Percentiles rank a stretch among this genome's conserved stretches.
These are phyloP conservation scores for Palythoa caribaeorum DNA, from an alignment of 92 coral and sea anemone genomes.

Conservation along the genomic window DNA sequence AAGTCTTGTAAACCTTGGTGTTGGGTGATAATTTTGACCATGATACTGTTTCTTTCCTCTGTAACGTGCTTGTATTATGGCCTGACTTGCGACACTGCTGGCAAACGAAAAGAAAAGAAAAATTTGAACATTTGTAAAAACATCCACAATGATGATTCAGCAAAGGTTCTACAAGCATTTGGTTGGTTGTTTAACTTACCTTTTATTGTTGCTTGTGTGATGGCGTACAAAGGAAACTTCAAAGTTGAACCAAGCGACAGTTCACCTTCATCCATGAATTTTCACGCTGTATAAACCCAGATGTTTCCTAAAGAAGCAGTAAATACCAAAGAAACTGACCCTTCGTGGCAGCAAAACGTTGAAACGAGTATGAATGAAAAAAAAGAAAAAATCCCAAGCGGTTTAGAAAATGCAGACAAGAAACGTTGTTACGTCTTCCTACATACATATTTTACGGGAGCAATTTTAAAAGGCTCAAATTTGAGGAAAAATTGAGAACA, in stretches of 20 bases:
- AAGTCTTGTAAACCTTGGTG: slow-evolving; percentile 5
- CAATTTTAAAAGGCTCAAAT: too few species aligned
- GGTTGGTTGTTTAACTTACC: slow-evolving; percentile 25
- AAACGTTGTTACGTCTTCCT: too few species aligned
- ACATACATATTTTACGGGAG: too few species aligned
- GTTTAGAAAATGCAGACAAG: too few species aligned
- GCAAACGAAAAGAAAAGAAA: not conserved
- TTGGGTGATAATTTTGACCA: slow-evolving; percentile 7
- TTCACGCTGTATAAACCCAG: not conserved
- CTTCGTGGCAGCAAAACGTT: too few species aligned
- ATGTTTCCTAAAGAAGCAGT: not conserved
- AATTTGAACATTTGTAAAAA: slow-evolving; percentile 14
- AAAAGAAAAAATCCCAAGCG: too few species aligned
- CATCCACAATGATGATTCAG: slow-evolving; percentile 9
- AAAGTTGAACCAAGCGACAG: slow-evolving; percentile 11
- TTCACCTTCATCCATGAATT: not conserved
- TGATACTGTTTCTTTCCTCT: not conserved
- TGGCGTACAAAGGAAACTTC: slow-evolving; percentile 8
- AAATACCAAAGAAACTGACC: too few species aligned
- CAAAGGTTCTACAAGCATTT: slow-evolving; percentile 20
- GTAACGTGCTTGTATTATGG: slow-evolving; percentile 24
- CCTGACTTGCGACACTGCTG: slow-evolving; percentile 7
- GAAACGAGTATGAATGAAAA: too few species aligned
- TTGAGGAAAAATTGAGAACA: too few species aligned
- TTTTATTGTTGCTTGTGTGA: slow-evolving; percentile 14